Evolutionary conservation across 2,113 vertebrate genomes (phyloP), one percentile per base, ranked within the genome.

Genomic region (Mus spicilegus): DNA sequence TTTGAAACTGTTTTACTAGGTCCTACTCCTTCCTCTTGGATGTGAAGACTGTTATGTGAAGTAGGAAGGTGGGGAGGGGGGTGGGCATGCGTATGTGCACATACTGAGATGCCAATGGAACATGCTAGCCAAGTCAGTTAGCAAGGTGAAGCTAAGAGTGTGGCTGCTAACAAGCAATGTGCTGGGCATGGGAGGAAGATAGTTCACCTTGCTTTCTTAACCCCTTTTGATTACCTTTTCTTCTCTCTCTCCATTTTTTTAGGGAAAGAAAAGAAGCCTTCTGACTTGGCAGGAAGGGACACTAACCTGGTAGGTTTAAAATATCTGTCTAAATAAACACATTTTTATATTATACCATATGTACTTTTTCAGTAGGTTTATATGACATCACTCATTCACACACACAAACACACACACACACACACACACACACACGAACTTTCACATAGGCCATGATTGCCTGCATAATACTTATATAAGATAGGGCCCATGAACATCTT

Each of bases 181-280:
- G 14, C 4, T 42, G 65, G 75, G 14, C 0, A 1, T 13, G 7
- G n/a, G 24, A 14, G 42, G 30, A 24, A n/a, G 26, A 58, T 42
- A 16, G n/a, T 39, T 63, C 26, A 24, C 33, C 5, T 82, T 89
- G 39, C 54, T 77, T 94, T 75, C 42, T 78, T 92, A 76, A 86
- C 7, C 87, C 22, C 7, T 85, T 93, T 90, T 87, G 46, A 17
- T 88, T 89, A 70, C 63, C 46, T 69, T 94, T 94, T 58, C 87
- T 46, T 24, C 22, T 24, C 5, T 91, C 56, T 89, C 95, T 30
- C 7, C 6, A 87, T 12, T 93, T 89, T 96, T 97, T 33, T 19
- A 97, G 95, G 80, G n/a, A 49, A 95, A 95, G 78, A 72, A 96
- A 94, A 69, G 87, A 91, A 95, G 86, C 2, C 84, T 80, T 87